Base-by-base conservation (phyloP, 2,113 vertebrate genomes). In the Daboia siamensis region DNA sequence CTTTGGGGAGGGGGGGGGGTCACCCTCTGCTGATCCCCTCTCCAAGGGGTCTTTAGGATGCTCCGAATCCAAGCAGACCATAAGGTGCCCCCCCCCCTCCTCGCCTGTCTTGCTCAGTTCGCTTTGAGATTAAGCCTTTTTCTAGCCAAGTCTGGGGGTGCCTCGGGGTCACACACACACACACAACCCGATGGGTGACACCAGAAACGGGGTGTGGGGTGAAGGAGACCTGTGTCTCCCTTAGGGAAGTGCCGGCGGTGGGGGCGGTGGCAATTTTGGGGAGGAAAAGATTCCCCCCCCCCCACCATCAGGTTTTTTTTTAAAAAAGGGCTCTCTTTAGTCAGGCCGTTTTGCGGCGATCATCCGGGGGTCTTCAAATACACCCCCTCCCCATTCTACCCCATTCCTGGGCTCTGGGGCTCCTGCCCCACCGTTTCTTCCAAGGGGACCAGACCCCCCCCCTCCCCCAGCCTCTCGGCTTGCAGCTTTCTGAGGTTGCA, bases 341-440 rank as follows among this genome's bases (percentile, higher is more conserved):
- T 55, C 5, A 17, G 26, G 64, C 29, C 2, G 0, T 17, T 33
- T n/a, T 13, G n/a, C 1, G 5, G 2, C 1, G 64, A 33, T 33
- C 29, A 6, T 13, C 0, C 11, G 13, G 61, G 29, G 61, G 12
- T 69, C 29, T 12, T 29, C 29, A n/a, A n/a, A n/a, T 13, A 1
- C 24, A 7, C 24, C 26, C 26, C 11, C 59, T 21, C 61, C 26
- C 3, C 3, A 13, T 69, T 69, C 64, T 69, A 5, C 64, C 64
- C 29, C 26, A 13, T 64, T n/a, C 26, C 26, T 64, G 61, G 26
- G 26, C 61, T 64, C 29, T 13, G 29, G 13, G 29, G 11, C 26
- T 64, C 12, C 61, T 64, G 61, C 61, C 61, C 61, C 26, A 55
- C 54, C 12, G 13, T 15, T 55, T 55, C 54, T 15, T 1, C 61